Percentiles rank a stretch among this genome's conserved stretches.
Evolutionary conservation across 2,888 invertebrate genomes (phyloP).

Genomic region (Leptopilina myrica): DNA sequence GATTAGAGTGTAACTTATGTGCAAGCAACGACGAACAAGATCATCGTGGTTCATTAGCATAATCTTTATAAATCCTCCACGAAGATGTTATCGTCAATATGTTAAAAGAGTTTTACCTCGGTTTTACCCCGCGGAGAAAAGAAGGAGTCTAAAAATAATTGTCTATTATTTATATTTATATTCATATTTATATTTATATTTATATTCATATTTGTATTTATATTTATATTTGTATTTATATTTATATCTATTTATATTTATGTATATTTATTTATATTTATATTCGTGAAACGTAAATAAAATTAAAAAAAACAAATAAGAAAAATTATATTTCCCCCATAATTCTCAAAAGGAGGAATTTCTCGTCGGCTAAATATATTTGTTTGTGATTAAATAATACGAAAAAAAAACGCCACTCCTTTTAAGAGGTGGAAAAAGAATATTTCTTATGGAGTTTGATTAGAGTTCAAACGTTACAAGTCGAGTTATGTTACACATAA

Average conservation of each 20-base stretch:
- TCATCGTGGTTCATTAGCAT: conserved; percentile 69
- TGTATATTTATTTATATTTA: too few species aligned
- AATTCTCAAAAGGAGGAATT: too few species aligned
- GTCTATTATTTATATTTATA: too few species aligned
- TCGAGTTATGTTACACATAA: conserved; percentile 29
- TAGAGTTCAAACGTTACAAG: not conserved
- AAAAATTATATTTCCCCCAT: not conserved
- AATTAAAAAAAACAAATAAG: too few species aligned
- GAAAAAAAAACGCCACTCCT: not conserved
- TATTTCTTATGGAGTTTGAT: conserved; percentile 26
- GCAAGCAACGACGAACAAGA: conserved; percentile 61
- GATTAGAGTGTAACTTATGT: conserved; percentile 64
- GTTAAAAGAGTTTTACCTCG: conserved; percentile 43
- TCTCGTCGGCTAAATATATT: too few species aligned
- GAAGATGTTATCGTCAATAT: conserved; percentile 64
- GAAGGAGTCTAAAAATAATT: not conserved
- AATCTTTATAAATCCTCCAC: conserved; percentile 70
- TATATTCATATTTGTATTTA: too few species aligned
- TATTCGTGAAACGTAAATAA: too few species aligned
- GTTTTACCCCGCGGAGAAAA: not conserved
- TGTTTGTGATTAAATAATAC: not conserved
- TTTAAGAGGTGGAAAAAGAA: not conserved
- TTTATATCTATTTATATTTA: too few species aligned
- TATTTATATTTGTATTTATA: too few species aligned
- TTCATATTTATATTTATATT: too few species aligned